Evolutionary conservation across 1,140 invertebrate genomes (phyloP).

Genomic region (Monomorium pharaonis): DNA sequence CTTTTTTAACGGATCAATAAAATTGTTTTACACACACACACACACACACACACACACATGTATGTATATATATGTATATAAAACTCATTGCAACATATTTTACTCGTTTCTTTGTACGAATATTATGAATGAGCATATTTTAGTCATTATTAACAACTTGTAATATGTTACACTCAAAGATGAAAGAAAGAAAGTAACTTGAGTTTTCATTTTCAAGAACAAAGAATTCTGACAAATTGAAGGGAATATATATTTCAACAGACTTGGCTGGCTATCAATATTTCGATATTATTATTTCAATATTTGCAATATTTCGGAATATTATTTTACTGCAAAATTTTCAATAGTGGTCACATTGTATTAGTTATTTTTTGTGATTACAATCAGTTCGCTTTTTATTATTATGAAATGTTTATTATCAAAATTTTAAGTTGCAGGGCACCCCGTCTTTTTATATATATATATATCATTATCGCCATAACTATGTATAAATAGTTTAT

Average conservation of each 20-base stretch:
- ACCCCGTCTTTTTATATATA: constrained; percentile 61
- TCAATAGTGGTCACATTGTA: constrained; percentile 10
- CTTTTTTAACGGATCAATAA: constrained; percentile 40
- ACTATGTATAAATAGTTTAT: constrained; percentile 62
- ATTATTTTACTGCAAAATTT: constrained; percentile 33
- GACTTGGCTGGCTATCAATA: constrained; percentile 20
- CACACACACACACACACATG: too few species aligned
- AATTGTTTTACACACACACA: constrained; percentile 31
- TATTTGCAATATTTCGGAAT: not conserved
- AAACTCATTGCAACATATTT: constrained; percentile 6
- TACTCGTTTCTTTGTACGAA: constrained; percentile 18
- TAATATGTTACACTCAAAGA: constrained; percentile 39
- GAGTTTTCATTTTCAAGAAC: constrained; percentile 4
- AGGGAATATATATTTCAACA: not conserved
- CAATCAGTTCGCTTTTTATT: constrained; percentile 38
- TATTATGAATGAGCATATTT: constrained; percentile 28
- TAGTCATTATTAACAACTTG: constrained; percentile 14
- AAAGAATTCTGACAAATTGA: not conserved
- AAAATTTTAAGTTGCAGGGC: constrained; percentile 64
- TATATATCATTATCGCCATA: constrained; percentile 54
- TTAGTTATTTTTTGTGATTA: constrained; percentile 13
- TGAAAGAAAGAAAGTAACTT: constrained; percentile 31
- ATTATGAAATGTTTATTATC: constrained; percentile 43
- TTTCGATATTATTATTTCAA: constrained; percentile 31
- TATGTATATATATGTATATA: constrained; percentile 7